These are phyloP conservation scores for Thinocorus orbignyianus DNA, from an alignment of 2,113 vertebrate species.

Conservation along the genomic window DNA sequence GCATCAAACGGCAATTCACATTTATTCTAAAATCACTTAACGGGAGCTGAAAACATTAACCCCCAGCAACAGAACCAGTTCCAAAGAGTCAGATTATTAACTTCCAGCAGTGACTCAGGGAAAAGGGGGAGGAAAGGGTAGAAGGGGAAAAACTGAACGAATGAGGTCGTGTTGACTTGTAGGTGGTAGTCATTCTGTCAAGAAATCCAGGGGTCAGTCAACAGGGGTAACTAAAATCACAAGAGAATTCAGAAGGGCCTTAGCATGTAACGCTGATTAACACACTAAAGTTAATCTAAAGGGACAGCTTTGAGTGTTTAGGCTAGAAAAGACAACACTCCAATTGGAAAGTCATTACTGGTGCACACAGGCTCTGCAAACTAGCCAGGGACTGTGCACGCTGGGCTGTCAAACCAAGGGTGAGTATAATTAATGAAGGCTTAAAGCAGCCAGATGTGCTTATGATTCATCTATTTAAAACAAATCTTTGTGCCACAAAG, in stretches of 20 bases:
- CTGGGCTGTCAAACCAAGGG: slow-evolving; percentile 20
- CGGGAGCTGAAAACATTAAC: slow-evolving; percentile 68
- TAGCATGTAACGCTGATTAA: neutral
- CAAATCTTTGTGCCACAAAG: neutral
- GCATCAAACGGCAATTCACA: slow-evolving; percentile 33
- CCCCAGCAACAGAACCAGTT: slow-evolving; percentile 74
- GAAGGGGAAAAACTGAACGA: neutral
- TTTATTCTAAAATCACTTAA: slow-evolving; percentile 52
- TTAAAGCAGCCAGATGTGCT: slow-evolving; percentile 11
- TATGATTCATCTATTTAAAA: slow-evolving; percentile 13
- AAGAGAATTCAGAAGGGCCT: slow-evolving; percentile 53
- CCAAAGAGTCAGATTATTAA: slow-evolving; percentile 57
- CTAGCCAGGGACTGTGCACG: neutral
- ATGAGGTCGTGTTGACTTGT: slow-evolving; percentile 18
- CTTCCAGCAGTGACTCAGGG: slow-evolving; percentile 53
- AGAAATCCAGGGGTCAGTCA: slow-evolving; percentile 62
- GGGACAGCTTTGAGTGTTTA: slow-evolving; percentile 40
- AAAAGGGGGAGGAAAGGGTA: slow-evolving; percentile 1
- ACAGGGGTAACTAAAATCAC: slow-evolving; percentile 65
- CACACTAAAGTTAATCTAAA: slow-evolving; percentile 19
- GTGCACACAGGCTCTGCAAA: slow-evolving; percentile 36
- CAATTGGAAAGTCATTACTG: slow-evolving; percentile 44
- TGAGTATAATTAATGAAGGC: slow-evolving; percentile 36
- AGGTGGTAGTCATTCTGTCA: slow-evolving; percentile 31
- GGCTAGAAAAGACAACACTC: slow-evolving; percentile 32